Evolutionary conservation across 2,888 invertebrate species (phyloP), one percentile per base, ranked within the genome.

Genomic region (Xestia sexstrigata): DNA sequence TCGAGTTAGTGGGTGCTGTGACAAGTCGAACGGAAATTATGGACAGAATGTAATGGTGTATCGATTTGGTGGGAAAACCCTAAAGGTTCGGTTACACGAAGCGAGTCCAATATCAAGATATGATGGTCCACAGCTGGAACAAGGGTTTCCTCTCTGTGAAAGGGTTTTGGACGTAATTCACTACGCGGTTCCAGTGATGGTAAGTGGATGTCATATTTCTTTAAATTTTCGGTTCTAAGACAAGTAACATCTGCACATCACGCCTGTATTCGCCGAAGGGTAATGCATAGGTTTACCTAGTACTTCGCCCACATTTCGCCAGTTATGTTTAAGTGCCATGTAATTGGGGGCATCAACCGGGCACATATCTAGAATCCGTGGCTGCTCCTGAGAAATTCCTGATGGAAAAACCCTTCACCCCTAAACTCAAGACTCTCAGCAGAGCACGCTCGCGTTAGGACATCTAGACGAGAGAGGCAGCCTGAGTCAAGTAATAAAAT

Each of bases 1-100:
- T 67, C 47, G 49, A 71, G 60, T 82, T 68, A 71, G 58, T 55
- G 45, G 45, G 49, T 74, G 60, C 49, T 77, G 69, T 69, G 77
- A 74, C 79, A 78, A 86, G 78, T 68, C 78, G 74, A 87, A 78
- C 74, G 88, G 80, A 87, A 84, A 80, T 86, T 86, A 86, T 80
- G 82, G 72, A 72, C 76, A 67, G 35, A 77, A 66, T 58, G 74
- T 76, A 84, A 84, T 76, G 69, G 52, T 35, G 42, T 67, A 87
- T 84, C 65, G 77, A 74, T 77, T 88, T 63, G 20, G 42, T 49
- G 47, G 60, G 35, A 26, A 69, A 13, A 26, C 30, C 66, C 4
- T 65, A 47, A 70, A 26, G 65, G 8, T 65, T 8, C 7, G n/a
- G 42, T 42, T 9, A n/a, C n/a, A 65, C 23, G 23, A n/a, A 39